phyloP scores from a whole-genome alignment of 1,140 invertebrate species.

The Drosophila bipectinata region DNA sequence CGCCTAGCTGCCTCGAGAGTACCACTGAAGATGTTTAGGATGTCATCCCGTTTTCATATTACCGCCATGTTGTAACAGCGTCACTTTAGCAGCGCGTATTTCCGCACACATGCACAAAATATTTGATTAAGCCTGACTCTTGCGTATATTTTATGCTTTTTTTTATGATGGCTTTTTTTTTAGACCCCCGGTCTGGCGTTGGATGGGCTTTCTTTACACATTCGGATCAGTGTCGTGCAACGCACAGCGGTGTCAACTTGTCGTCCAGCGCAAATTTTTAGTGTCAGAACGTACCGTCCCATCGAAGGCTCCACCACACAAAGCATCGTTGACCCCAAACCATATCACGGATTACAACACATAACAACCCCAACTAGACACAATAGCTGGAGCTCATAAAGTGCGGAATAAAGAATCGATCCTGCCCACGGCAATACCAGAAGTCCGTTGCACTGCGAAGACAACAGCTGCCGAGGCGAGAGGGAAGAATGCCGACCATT shows the following conservation, averaged over 20 bases:
- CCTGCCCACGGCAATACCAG: neutral
- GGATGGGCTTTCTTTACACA: conserved; percentile 49
- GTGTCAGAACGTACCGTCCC: conserved; percentile 1
- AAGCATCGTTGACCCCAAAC: neutral
- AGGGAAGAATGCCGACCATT: conserved; percentile 75
- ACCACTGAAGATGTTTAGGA: conserved; percentile 9
- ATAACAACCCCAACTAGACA: neutral
- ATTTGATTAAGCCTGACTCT: conserved; percentile 74
- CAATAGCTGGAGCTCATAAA: neutral
- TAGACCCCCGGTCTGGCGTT: conserved; percentile 40
- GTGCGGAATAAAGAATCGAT: neutral
- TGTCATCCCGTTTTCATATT: conserved; percentile 3
- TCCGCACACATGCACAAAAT: conserved; percentile 30
- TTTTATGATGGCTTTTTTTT: conserved; percentile 20
- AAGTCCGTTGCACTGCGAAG: conserved; percentile 26
- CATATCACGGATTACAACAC: neutral
- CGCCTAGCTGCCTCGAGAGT: neutral
- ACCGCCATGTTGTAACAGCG: neutral
- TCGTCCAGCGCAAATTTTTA: conserved; percentile 39
- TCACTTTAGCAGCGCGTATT: conserved; percentile 18
- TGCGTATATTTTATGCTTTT: conserved; percentile 26
- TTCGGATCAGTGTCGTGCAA: conserved; percentile 67
- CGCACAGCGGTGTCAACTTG: conserved; percentile 57
- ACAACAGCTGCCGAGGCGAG: conserved; percentile 12
- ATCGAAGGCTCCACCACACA: neutral